Conservation (phyloP, 2,113 vertebrate genomes). For the Emydocephalus ijimae region DNA sequence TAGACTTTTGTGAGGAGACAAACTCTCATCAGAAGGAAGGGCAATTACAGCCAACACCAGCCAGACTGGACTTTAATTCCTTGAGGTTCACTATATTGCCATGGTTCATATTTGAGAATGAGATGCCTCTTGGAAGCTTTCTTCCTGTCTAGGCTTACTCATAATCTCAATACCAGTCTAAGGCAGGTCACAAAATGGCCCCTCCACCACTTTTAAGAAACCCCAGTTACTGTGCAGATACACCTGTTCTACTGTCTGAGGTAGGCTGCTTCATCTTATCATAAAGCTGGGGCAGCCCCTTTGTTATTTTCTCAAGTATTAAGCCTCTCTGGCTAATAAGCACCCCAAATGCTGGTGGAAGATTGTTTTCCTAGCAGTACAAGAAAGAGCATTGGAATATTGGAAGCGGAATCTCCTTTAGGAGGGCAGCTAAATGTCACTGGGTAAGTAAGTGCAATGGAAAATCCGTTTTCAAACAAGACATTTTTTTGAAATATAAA, state of each 20-base stretch:
- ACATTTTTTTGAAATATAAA: neutral
- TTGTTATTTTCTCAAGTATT: neutral
- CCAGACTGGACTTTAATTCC: constrained; percentile 17
- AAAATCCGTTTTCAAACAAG: neutral
- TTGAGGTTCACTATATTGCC: neutral
- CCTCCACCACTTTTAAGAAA: neutral
- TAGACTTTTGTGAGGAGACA: constrained; percentile 59
- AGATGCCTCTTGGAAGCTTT: neutral
- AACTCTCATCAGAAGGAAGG: neutral
- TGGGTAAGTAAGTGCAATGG: neutral
- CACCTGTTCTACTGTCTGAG: neutral
- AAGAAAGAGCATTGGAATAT: neutral
- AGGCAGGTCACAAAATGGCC: neutral
- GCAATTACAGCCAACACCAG: constrained; percentile 8
- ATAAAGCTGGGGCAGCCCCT: neutral
- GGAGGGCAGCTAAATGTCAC: too few relatives aligned
- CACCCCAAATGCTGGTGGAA: neutral
- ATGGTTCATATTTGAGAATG: neutral
- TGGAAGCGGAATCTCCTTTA: neutral
- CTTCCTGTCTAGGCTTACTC: neutral
- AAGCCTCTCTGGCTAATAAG: neutral
- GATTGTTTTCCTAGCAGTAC: neutral
- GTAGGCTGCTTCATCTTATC: neutral
- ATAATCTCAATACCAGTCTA: neutral
- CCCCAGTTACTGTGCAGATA: neutral